Evolutionary conservation across 2,888 invertebrate genomes (phyloP), one percentile per base, ranked within the genome.

Genomic region (Melieria picta): DNA sequence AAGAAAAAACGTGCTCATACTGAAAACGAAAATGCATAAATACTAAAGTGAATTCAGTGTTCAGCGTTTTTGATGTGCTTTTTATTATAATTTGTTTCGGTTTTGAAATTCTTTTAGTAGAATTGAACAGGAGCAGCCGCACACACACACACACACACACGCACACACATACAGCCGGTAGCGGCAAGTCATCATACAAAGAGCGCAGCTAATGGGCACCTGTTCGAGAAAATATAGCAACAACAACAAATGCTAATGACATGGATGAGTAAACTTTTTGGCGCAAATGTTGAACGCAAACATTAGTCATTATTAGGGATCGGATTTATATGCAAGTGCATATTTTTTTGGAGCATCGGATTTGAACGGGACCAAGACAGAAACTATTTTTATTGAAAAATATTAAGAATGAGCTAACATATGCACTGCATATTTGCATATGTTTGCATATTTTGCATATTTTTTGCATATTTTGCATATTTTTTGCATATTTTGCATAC

Each of bases 181-280:
- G 6, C 13, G 5, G 16, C 9, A 10, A 57, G 42, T 7, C 5
- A 11, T 5, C 5, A 11, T 5, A 13, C 4, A 30, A 16, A 5
- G 30, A 57, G 16, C 5, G 30, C 4, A 11, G 16, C 13, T 16
- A 57, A 57, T 13, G 57, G 10, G 57, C 30, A 57, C 11, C 30
- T 16, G 30, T 13, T 10, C 30, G 57, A 57, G 57, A 13, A 30
- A 57, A 30, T 30, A 5, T 13, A 4, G 9, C 6, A 4, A 30
- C 57, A 57, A 57, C 5, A 16, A 30, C 13, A 72, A 74, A 64
- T 74, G 72, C 70, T 72, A 72, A 74, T 74, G 74, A 74, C 72
- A 74, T 61, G 74, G 72, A 74, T 74, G 74, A 74, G 69, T 74
- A 72, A 74, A 69, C 70, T 70, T 69, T 69, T 74, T 67, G 69